Evolutionary conservation across 53 echinoderm and acorn worm genomes (phyloP), one percentile per base, ranked within the genome.

Genomic region (Arbacia lixula): DNA sequence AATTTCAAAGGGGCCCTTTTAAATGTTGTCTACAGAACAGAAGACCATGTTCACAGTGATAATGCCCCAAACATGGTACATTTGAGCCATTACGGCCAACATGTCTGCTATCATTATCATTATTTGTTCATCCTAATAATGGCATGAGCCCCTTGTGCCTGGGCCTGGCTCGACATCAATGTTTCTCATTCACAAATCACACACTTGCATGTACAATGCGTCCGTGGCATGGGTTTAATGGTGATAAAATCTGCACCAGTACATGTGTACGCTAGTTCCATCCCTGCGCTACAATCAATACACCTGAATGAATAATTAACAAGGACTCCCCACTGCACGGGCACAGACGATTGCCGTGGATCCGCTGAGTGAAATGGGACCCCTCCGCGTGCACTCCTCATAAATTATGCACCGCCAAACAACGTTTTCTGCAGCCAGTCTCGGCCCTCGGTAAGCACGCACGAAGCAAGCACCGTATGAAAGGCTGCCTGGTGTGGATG

Each of bases 361-460:
- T 43, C 25, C 16, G 41, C 28, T 41, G 69, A 69, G 69, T 69
- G 69, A 69, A 69, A 69, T 69, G 69, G 69, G 69, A 69, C 69
- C 69, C 41, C 43, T 3, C n/a, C 10, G 42, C 74, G 49, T 34
- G 34, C 53, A 52, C 32, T 16, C 74, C 74, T 74, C 74, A 74
- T 74, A 74, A 74, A 74, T 74, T 74, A 74, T 74, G 74, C 74
- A 74, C 69, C 69, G 16, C 26, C 27, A 40, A 69, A 29, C 69
- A 19, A 41, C 43, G 34, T 12, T 36, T n/a, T n/a, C n/a, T n/a
- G n/a, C n/a, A n/a, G n/a, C n/a, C n/a, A n/a, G n/a, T n/a, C n/a
- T n/a, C n/a, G n/a, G n/a, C n/a, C n/a, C n/a, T n/a, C n/a, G n/a
- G n/a, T n/a, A n/a, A n/a, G n/a, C n/a, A n/a, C n/a, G n/a, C n/a